Percentiles rank a stretch among this genome's conserved stretches.
Evolutionary conservation across 2,888 invertebrate genomes (phyloP).

Genomic region (Cosmopolites sordidus): DNA sequence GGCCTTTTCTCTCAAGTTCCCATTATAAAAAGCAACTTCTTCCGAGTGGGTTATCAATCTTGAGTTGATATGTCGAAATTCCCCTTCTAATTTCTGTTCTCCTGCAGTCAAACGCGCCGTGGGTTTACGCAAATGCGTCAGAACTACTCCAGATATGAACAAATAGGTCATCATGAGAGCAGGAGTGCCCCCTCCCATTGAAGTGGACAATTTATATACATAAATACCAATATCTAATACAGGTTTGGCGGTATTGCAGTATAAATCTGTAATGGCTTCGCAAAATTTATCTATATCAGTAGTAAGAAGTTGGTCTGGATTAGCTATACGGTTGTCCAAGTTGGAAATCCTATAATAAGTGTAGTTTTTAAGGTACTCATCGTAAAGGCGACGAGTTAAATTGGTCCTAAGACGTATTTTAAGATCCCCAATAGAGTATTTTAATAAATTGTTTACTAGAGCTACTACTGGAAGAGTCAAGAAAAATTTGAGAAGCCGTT

Average conservation of each 20-base stretch:
- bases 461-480: constrained; percentile 88
- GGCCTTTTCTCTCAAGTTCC: constrained; percentile 80
- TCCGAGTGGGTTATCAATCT: constrained; percentile 95
- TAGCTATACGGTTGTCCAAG: constrained; percentile 89
- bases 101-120: constrained; percentile 79
- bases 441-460: constrained; percentile 87
- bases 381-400: constrained; percentile 80
- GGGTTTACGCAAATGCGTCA: constrained; percentile 84
- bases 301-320: constrained; percentile 92
- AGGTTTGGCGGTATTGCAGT: constrained; percentile 95
- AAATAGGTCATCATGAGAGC: constrained; percentile 84
- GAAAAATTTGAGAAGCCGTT: constrained; percentile 71
- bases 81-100: constrained; percentile 97
- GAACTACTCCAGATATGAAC: constrained; percentile 75
- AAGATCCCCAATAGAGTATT: constrained; percentile 91
- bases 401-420: constrained; percentile 88
- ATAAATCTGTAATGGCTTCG: constrained; percentile 89
- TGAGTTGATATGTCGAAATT: constrained; percentile 95
- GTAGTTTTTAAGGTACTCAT: constrained; percentile 91
- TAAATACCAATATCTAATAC: constrained; percentile 92
- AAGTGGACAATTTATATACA: constrained; percentile 83
- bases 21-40: constrained; percentile 82
- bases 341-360: constrained; percentile 97
- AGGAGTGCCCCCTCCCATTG: constrained; percentile 84
- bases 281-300: constrained; percentile 98